A percentile compares a stretch with the other conserved stretches of the same genome.
Evolutionary conservation across 2,888 invertebrate species (phyloP).

Genomic region (Parasteatoda lunata): DNA sequence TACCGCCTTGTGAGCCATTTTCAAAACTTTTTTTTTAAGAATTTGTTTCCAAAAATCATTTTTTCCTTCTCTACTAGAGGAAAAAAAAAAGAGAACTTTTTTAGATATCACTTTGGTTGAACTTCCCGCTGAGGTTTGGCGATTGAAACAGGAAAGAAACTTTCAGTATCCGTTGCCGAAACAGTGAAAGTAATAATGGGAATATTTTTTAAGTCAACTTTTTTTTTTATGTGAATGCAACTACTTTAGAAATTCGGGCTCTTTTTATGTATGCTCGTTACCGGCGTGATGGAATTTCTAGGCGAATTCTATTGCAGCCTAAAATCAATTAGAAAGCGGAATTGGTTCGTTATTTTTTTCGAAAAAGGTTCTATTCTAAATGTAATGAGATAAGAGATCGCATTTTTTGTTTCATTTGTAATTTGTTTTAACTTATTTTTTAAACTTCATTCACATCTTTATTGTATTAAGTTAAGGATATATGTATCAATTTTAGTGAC

Average conservation of each 20-base stretch:
- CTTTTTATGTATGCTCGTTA: not conserved
- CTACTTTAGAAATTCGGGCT: not conserved
- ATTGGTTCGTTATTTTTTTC: not conserved
- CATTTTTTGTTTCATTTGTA: too few species aligned
- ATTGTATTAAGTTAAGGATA: too few species aligned
- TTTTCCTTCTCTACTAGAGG: slow-evolving; percentile 12
- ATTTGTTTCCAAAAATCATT: slow-evolving; percentile 45
- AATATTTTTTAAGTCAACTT: not conserved
- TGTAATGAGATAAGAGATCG: too few species aligned
- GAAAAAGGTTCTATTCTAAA: too few species aligned
- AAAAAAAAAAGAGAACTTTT: not conserved
- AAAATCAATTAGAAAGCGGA: not conserved
- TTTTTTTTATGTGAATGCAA: not conserved
- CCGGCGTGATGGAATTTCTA: not conserved
- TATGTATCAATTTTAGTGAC: too few species aligned
- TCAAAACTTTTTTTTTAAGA: slow-evolving; percentile 33
- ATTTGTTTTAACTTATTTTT: too few species aligned
- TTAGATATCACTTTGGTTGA: not conserved
- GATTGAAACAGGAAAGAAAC: slow-evolving; percentile 27
- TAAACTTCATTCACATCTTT: too few species aligned
- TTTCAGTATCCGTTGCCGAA: slow-evolving; percentile 14
- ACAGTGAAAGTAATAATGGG: slow-evolving; percentile 40
- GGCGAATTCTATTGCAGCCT: not conserved
- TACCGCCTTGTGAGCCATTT: slow-evolving; percentile 49
- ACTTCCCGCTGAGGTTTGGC: slow-evolving; percentile 14